Conservation (phyloP, 2,797 vertebrate genomes). For the Botia almorhae region DNA sequence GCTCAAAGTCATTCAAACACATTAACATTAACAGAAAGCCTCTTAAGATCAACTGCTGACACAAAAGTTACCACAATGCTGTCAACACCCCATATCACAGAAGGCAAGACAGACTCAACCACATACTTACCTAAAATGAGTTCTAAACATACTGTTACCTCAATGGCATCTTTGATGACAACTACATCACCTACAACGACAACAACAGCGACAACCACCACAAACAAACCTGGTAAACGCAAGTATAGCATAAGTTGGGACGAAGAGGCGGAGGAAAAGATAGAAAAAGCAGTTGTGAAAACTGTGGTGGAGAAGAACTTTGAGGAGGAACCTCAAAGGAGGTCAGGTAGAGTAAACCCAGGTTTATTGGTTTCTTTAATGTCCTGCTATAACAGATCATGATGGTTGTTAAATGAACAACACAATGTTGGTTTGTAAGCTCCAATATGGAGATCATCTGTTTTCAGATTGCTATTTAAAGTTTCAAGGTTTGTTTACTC, state of each 20-base stretch:
- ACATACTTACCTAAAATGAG: constrained; percentile 13
- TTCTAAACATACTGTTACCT: constrained; percentile 11
- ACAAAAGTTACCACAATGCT: constrained; percentile 21
- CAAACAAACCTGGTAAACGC: constrained; percentile 54
- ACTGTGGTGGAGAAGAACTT: constrained; percentile 56
- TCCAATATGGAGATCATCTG: not conserved
- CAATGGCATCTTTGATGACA: constrained; percentile 41
- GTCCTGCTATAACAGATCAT: not conserved
- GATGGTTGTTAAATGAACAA: too few relatives aligned
- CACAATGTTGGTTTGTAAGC: not conserved
- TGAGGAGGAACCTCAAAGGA: constrained; percentile 54
- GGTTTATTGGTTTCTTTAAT: not conserved
- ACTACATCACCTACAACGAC: constrained; percentile 32
- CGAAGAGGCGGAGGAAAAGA: constrained; percentile 61
- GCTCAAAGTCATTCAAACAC: constrained; percentile 19
- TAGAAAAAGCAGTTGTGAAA: constrained; percentile 50
- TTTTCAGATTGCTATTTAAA: not conserved
- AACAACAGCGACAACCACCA: constrained; percentile 36
- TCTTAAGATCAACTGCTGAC: not conserved
- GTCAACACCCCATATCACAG: not conserved
- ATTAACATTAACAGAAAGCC: constrained; percentile 23
- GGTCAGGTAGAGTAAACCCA: constrained; percentile 63
- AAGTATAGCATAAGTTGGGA: constrained; percentile 75
- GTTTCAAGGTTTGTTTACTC: not conserved
- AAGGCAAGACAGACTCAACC: not conserved